phyloP scores from a whole-genome alignment of 2,797 vertebrate genomes.

The Anisognathus igniventris region DNA sequence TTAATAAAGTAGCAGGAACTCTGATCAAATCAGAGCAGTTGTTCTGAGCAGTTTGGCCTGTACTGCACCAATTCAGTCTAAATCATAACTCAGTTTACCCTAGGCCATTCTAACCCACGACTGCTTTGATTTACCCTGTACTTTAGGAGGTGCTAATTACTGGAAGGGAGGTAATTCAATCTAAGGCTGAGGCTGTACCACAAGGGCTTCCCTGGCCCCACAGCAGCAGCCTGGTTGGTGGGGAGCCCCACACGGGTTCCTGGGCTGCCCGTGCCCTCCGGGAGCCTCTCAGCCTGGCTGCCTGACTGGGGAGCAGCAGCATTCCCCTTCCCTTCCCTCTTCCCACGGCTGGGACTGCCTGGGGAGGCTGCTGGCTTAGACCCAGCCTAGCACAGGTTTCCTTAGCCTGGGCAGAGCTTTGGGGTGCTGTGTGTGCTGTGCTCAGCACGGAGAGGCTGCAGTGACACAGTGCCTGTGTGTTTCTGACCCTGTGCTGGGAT shows the following conservation, averaged over 20 bases:
- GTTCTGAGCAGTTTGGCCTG: not conserved
- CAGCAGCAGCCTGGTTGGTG: not conserved
- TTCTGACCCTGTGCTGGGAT: not conserved
- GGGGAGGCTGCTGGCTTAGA: not conserved
- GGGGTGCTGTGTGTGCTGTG: rapidly evolving
- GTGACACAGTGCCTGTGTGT: not conserved
- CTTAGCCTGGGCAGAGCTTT: rapidly evolving
- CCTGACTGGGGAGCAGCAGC: not conserved
- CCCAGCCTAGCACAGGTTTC: rapidly evolving
- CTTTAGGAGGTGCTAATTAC: constrained; percentile 31
- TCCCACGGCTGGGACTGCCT: rapidly evolving
- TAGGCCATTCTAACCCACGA: not conserved
- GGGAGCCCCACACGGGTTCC: not conserved
- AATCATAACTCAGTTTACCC: not conserved
- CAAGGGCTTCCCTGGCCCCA: not conserved
- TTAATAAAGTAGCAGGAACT: not conserved
- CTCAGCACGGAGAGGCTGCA: not conserved
- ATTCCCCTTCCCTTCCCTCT: not conserved
- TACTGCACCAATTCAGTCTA: not conserved
- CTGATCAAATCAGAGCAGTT: not conserved
- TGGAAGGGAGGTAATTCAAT: not conserved
- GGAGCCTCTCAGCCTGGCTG: not conserved
- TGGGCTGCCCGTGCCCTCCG: not conserved
- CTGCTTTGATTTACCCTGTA: not conserved
- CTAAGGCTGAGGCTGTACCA: not conserved